Evolutionary conservation across 2,797 vertebrate genomes (phyloP).

Genomic region (Ceryle rudis): DNA sequence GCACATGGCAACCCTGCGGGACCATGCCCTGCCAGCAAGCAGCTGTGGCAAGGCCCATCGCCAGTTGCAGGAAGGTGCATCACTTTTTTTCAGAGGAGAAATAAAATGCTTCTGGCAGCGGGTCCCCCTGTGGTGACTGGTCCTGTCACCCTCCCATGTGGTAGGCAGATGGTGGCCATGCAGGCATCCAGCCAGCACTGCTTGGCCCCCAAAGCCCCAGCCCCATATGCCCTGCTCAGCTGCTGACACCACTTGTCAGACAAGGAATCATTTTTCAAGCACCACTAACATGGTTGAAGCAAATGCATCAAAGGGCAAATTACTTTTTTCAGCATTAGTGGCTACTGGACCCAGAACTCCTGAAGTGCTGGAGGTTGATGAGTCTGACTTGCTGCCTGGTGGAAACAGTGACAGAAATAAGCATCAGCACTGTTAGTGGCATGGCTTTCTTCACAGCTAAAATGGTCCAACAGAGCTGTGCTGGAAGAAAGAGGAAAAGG

Average conservation of each 20-base stretch:
- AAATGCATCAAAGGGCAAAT: background rate
- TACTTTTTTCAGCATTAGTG: background rate
- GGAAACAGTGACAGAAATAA: background rate
- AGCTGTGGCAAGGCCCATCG: accelerated
- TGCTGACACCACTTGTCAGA: background rate
- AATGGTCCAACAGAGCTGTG: background rate
- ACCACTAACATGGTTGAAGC: background rate
- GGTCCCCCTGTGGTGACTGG: accelerated
- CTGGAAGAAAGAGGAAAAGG: background rate
- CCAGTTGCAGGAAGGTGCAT: background rate
- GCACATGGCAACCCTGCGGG: background rate
- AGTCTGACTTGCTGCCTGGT: background rate
- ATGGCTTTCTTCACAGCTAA: background rate
- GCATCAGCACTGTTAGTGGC: accelerated
- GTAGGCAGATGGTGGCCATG: background rate
- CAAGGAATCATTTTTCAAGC: background rate
- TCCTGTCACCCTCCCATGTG: background rate
- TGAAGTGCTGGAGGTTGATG: background rate
- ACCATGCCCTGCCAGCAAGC: accelerated
- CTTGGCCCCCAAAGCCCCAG: accelerated
- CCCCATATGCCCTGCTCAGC: background rate
- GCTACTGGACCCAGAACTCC: background rate
- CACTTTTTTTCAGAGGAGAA: background rate
- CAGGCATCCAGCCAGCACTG: background rate
- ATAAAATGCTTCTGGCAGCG: background rate